Base-by-base conservation (phyloP, 2,888 invertebrate genomes). In the Phaonia tiefii region DNA sequence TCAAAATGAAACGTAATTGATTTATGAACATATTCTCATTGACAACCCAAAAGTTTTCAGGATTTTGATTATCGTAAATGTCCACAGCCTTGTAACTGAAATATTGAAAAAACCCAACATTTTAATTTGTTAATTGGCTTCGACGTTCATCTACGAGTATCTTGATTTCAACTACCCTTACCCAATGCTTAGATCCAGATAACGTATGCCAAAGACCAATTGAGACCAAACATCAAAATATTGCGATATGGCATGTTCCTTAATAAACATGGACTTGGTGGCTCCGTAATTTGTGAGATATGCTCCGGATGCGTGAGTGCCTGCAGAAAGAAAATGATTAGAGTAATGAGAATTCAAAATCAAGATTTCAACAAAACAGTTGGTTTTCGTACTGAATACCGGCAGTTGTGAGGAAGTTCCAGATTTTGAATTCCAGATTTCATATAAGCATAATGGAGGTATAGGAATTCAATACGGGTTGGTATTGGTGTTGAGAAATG, bases 201-300 rank as follows among this genome's bases (percentile, higher is more conserved):
- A 96, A 87, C 97, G 92, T 86, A 96, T 94, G 70, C 97, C 97
- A 88, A 95, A 95, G 0, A 96, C 94, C n/a, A 97, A 92, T 87
- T 97, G 97, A 0, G 94, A 93, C 95, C 96, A 96, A 66, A 97
- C 92, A 86, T 94, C 94, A 78, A 95, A 93, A 88, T 96, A 96
- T 89, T 97, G 97, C 0, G 89, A 85, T 22, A 89, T 86, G 51
- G 94, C 93, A 69, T 88, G 90, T 42, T 89, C 88, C 79, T 88
- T 87, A 10, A 90, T 84, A 8, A 90, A 83, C 71, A 85, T 65
- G 1, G 89, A 88, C 67, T 88, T 86, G 31, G 85, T 84, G 65
- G 86, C 86, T 46, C 83, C 85, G 58, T 85, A 85, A 66, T 86
- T 86, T 10, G 85, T 84, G 0, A 91, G 88, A 86, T 92, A 93